phyloP scores from a whole-genome alignment of 2,113 vertebrate genomes.

The Malaclemys terrapin region DNA sequence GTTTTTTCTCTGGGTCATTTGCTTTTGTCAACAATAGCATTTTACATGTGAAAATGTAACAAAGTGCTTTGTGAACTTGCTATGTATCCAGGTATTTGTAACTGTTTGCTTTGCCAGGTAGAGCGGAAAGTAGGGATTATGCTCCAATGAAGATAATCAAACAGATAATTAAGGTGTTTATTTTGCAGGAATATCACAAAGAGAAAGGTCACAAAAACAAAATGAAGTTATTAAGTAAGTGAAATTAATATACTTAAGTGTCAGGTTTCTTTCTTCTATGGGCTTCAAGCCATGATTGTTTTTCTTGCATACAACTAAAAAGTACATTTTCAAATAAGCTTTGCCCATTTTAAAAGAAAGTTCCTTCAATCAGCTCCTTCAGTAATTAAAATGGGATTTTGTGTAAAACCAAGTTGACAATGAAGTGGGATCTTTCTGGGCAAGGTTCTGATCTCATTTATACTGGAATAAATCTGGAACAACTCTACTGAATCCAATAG shows the following conservation, averaged over 20 bases:
- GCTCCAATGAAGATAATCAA: constrained; percentile 45
- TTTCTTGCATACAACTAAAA: neutral
- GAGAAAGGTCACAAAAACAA: neutral
- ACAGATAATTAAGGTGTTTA: neutral
- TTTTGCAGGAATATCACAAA: constrained; percentile 24
- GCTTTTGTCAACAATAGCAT: neutral
- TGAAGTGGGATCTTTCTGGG: neutral
- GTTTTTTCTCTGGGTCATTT: constrained; percentile 18
- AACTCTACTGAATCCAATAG: neutral
- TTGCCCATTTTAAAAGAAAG: neutral
- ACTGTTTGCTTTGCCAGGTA: constrained; percentile 26
- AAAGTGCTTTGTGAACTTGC: constrained; percentile 41
- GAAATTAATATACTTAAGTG: constrained; percentile 41
- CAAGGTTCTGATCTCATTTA: neutral
- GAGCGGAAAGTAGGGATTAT: constrained; percentile 22
- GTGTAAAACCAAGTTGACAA: neutral
- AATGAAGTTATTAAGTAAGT: constrained; percentile 39
- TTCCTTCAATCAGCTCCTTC: neutral
- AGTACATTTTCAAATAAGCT: neutral
- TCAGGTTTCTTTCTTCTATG: neutral
- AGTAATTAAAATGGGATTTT: neutral
- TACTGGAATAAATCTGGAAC: neutral
- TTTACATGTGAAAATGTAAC: constrained; percentile 1
- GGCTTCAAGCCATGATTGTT: neutral
- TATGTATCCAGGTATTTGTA: constrained; percentile 45